Evolutionary conservation across 2,797 vertebrate genomes (phyloP), one percentile per base, ranked within the genome.

Genomic region (Sebastes wilsoni): DNA sequence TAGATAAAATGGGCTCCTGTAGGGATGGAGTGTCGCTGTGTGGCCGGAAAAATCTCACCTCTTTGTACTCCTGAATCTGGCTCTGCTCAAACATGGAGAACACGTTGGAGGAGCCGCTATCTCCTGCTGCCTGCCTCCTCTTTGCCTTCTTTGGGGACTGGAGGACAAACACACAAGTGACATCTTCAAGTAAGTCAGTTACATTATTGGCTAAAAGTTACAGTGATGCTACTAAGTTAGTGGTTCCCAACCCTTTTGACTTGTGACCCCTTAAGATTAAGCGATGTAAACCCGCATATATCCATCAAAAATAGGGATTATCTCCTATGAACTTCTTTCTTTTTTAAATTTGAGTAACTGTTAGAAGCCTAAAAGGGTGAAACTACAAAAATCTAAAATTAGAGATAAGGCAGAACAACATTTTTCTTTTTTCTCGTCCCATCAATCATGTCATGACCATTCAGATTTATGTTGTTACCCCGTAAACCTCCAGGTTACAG

Each of bases 61-160:
- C 97, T 87, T 98, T 98, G 95, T 98, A 98, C 94, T 98, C 97
- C 96, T 98, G 97, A 87, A 98, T 98, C 95, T 98, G 97, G 93
- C 97, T 98, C 96, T 98, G 97, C 94, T 98, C 97, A 77, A 98
- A 98, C 97, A 98, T 98, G 94, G 97, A 98, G 96, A 98, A 98
- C 89, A 98, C 97, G 8, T 96, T 98, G 95, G 97, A 98, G 94
- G 96, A 96, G 32, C 96, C 96, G 0, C 96, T 5, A 0, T 95
- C 97, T 95, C 95, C 87, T 80, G 92, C 95, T 79, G 81, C 93
- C 90, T 92, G 94, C 95, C 96, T 96, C 96, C 97, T 97, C 96
- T 96, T 98, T 82, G 97, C 97, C 93, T 96, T 98, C 95, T 98
- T 98, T 95, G 97, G 97, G 96, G 97, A 95, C 97, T 98, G 92